A percentile compares a stretch with the other conserved stretches of the same genome.
Evolutionary conservation across 2,113 vertebrate genomes (phyloP).

Genomic region (Calyptomena viridis): DNA sequence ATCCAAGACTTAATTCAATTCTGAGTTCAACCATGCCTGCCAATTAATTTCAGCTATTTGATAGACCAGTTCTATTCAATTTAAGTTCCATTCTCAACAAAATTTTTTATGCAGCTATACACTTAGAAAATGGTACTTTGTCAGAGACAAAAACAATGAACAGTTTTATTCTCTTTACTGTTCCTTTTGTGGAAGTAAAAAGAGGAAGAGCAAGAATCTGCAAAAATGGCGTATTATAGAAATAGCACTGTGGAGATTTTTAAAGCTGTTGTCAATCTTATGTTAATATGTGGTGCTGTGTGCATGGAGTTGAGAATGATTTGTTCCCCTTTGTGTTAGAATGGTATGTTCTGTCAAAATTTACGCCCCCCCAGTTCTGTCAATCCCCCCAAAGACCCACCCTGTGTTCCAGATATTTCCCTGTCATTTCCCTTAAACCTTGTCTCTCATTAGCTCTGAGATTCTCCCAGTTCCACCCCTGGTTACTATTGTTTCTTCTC

Average conservation of each 20-base stretch:
- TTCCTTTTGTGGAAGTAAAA: not conserved
- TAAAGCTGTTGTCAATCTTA: not conserved
- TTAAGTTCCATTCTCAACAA: not conserved
- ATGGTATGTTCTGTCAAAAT: too few species aligned
- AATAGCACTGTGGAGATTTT: not conserved
- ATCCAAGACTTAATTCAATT: slow-evolving; percentile 24
- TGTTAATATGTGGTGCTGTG: too few species aligned
- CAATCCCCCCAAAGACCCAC: too few species aligned
- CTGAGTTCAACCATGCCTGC: not conserved
- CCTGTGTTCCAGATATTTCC: too few species aligned
- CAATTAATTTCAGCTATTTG: slow-evolving; percentile 38
- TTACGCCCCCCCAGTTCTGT: too few species aligned
- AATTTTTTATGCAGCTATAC: not conserved
- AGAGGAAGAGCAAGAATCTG: not conserved
- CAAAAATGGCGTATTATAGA: not conserved
- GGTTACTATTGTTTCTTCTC: too few species aligned
- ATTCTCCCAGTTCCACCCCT: too few species aligned
- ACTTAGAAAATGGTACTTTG: not conserved
- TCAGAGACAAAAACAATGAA: not conserved
- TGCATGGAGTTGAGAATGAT: too few species aligned
- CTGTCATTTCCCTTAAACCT: too few species aligned
- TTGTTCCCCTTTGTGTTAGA: too few species aligned
- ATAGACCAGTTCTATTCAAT: slow-evolving; percentile 2
- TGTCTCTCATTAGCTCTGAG: too few species aligned
- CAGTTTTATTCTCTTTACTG: not conserved